Evolutionary conservation across 2,888 invertebrate genomes (phyloP).

Genomic region (Acleris laterana): DNA sequence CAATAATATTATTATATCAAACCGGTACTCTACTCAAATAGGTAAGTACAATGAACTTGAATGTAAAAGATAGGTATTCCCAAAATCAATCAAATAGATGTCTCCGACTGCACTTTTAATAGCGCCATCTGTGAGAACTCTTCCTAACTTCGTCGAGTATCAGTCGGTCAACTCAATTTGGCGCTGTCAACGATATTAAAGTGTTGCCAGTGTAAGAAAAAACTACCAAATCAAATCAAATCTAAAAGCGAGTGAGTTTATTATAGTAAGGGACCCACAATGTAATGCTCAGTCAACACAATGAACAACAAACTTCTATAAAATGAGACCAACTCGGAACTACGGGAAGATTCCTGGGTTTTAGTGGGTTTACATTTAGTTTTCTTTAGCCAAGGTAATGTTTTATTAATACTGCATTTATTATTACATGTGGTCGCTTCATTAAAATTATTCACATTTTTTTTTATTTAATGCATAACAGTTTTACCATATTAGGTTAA

Average conservation of each 20-base stretch:
- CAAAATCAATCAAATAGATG: no score
- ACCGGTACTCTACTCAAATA: no score
- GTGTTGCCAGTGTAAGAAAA: not conserved
- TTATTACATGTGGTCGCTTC: no score
- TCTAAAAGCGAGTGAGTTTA: not conserved
- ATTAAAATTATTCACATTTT: not conserved
- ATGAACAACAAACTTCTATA: constrained; percentile 21
- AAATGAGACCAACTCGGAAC: constrained; percentile 1
- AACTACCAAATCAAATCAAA: not conserved
- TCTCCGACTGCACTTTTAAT: not conserved
- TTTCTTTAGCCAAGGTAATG: no score
- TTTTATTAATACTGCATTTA: no score
- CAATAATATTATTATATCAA: no score
- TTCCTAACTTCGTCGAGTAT: not conserved
- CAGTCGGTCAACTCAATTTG: not conserved
- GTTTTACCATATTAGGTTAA: constrained; percentile 45
- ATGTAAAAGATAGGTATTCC: no score
- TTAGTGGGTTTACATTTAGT: not conserved
- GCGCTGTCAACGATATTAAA: not conserved
- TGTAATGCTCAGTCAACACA: constrained; percentile 22
- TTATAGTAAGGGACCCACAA: constrained; percentile 9
- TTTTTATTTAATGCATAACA: not conserved
- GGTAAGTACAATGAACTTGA: no score
- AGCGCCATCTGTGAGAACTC: not conserved
- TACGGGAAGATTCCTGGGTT: not conserved